phyloP scores from a whole-genome alignment of 2,113 vertebrate genomes.

The Aspidoscelis tigris region DNA sequence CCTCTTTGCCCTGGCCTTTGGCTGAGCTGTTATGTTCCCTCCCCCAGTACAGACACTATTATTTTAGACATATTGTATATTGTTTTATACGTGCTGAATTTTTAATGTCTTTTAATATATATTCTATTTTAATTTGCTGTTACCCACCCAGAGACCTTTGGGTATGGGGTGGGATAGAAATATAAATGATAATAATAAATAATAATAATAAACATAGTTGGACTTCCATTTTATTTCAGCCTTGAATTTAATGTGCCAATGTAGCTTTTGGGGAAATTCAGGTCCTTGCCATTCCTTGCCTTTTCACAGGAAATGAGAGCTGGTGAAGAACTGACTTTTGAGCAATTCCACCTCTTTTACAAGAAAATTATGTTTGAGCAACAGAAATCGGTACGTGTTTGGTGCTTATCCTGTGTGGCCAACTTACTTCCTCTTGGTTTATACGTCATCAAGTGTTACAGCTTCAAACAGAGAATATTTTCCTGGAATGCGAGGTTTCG shows the following conservation, averaged over 20 bases:
- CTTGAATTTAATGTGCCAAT: not conserved
- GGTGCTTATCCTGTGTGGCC: not conserved
- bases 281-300: not conserved
- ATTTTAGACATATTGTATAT: too few relatives aligned
- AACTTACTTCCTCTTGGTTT: not conserved
- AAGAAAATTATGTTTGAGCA: constrained; percentile 96
- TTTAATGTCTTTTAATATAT: too few relatives aligned
- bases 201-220: too few relatives aligned
- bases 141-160: too few relatives aligned
- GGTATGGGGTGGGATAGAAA: too few relatives aligned
- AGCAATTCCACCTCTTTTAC: constrained; percentile 95
- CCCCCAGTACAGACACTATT: too few relatives aligned
- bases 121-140: too few relatives aligned
- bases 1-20: too few relatives aligned
- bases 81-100: too few relatives aligned
- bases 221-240: too few relatives aligned
- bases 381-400: constrained; percentile 84
- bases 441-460: not conserved
- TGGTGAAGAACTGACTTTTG: constrained; percentile 91
- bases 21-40: too few relatives aligned
- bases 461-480: not conserved
- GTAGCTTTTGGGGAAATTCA: constrained; percentile 11
- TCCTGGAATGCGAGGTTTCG: not conserved
- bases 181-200: too few relatives aligned
- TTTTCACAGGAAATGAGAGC: constrained; percentile 84